phyloP scores from a whole-genome alignment of 2,888 invertebrate genomes.

The Bimastos eiseni region DNA sequence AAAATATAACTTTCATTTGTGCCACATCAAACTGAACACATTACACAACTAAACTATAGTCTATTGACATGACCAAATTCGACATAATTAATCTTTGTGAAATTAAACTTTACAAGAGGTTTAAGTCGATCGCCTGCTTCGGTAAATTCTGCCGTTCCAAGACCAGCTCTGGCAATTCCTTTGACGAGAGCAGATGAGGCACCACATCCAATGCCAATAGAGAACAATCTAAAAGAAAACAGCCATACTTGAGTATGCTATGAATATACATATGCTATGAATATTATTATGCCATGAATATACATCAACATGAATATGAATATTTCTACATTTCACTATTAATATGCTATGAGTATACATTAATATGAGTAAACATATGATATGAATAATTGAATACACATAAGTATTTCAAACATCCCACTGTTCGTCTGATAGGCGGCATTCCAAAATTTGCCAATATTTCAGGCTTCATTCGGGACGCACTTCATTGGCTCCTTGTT shows the following conservation, averaged over 20 bases:
- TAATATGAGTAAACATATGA: no score
- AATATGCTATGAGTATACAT: no score
- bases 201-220: conserved; percentile 34
- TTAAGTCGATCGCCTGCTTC: conserved; percentile 47
- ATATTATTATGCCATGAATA: no score
- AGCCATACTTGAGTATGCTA: background rate
- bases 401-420: no score
- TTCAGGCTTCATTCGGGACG: no score
- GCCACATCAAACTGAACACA: background rate
- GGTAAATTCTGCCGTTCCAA: conserved; percentile 58
- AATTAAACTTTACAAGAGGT: conserved; percentile 30
- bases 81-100: background rate
- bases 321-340: no score
- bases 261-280: no score
- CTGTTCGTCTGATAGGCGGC: no score
- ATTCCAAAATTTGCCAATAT: no score
- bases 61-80: background rate
- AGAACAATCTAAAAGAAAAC: conserved; percentile 45
- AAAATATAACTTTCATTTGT: background rate
- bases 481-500: no score
- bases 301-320: no score
- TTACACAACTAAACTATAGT: background rate
- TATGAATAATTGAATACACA: no score
- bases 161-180: conserved; percentile 58
- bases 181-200: conserved; percentile 51